These are phyloP conservation scores for Andrena trimmerana DNA, from an alignment of 2,888 invertebrate species.

Conservation along the genomic window DNA sequence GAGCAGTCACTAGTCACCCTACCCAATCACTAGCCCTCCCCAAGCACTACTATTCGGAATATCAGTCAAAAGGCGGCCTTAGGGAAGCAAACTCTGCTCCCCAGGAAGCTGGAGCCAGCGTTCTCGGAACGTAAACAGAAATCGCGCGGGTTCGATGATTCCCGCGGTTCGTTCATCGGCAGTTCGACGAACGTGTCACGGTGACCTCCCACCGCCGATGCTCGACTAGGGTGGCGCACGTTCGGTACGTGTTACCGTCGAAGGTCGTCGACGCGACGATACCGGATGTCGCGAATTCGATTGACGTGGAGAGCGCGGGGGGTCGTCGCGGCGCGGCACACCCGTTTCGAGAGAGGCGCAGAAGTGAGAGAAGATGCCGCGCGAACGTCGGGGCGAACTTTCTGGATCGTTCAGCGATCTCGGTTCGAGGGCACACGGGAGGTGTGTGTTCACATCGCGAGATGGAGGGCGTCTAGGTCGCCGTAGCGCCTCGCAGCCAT, in stretches of 20 bases:
- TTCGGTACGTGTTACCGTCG: neutral
- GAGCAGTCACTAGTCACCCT: neutral
- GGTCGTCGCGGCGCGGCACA: neutral
- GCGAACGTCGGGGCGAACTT: neutral
- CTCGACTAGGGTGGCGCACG: neutral
- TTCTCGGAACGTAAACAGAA: constrained; percentile 28
- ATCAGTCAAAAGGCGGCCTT: neutral
- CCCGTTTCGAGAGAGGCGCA: neutral
- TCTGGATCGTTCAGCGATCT: constrained; percentile 36
- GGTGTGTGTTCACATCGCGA: constrained; percentile 75
- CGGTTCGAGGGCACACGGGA: constrained; percentile 57
- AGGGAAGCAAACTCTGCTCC: neutral
- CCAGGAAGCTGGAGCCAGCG: too few species aligned
- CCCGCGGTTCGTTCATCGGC: neutral
- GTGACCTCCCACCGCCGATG: neutral
- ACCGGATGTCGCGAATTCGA: neutral
- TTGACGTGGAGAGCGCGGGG: neutral
- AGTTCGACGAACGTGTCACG: neutral
- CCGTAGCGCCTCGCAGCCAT: constrained; percentile 84
- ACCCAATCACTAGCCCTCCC: neutral
- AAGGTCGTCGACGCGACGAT: constrained; percentile 5
- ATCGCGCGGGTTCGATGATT: constrained; percentile 16
- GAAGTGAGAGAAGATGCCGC: neutral
- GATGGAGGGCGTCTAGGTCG: constrained; percentile 80
- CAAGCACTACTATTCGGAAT: neutral